Base-by-base conservation (phyloP, 2,888 invertebrate genomes). In the Scaptomyza parva region DNA sequence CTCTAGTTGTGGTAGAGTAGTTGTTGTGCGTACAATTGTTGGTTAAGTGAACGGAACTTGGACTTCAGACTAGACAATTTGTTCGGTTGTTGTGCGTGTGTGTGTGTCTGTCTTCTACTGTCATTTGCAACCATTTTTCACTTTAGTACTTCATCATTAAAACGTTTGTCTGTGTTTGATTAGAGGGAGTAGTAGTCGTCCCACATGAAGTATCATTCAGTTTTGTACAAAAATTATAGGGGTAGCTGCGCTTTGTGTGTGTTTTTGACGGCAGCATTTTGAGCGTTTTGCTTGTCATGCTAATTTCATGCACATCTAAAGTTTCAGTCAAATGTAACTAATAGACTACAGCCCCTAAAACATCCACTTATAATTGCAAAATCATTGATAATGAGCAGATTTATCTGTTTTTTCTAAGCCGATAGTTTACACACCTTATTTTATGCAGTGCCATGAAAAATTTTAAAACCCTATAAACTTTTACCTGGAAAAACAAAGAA, bases 131-230 rank as follows among this genome's bases (percentile, higher is more conserved):
- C 4, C 24, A 24, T 12, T 18, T 12, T 45, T 28, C 28, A 14
- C 12, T 9, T 14, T 26, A 12, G 7, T 7, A 2, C 82, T 78
- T 76, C 45, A 52, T 51, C 45, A 70, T 50, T 41, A 70, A 79
- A 79, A 59, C 77, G 83, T 64, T 76, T 70, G 70, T 60, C 63
- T 62, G 60, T 73, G 58, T 72, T 70, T 79, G 83, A 82, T 85
- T 73, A 8, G 30, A 51, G 20, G 11, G n/a, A n/a, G n/a, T n/a
- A n/a, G n/a, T n/a, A n/a, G n/a, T n/a, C n/a, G 17, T 37, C 3
- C 9, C 35, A 8, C 35, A 35, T 35, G 8, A 35, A 35, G n/a
- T 35, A 35, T n/a, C 33, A 35, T 35, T 35, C 7, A 35, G 14
- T 35, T 35, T 35, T 14, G 30, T 14, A 47, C n/a, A 20, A 18